Evolutionary conservation across 2,797 vertebrate genomes (phyloP).

Genomic region (Sorex maritimensis): DNA sequence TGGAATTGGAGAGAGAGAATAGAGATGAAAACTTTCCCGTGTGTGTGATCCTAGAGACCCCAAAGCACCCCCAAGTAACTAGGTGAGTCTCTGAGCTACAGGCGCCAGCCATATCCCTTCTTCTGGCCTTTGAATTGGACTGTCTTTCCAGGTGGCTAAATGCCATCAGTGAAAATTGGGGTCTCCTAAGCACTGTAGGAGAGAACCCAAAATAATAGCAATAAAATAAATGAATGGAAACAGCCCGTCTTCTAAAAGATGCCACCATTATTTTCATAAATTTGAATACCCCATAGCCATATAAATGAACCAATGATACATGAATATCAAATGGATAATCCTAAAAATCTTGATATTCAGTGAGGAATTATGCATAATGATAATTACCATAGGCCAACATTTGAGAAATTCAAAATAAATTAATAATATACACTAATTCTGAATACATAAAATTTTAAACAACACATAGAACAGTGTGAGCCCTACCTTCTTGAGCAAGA

Average conservation of each 20-base stretch:
- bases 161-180: too few species aligned
- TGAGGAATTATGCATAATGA: not conserved
- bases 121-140: not conserved
- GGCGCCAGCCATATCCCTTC: too few species aligned
- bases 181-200: too few species aligned
- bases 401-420: not conserved
- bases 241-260: not conserved
- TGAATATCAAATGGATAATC: conserved; percentile 32
- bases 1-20: too few species aligned
- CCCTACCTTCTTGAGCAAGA: not conserved
- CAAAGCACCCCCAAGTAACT: too few species aligned
- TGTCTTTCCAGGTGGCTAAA: not conserved
- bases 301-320: conserved; percentile 18
- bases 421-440: not conserved
- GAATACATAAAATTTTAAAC: not conserved
- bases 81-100: too few species aligned
- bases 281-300: not conserved
- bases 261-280: not conserved
- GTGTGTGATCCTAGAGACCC: too few species aligned
- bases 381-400: not conserved
- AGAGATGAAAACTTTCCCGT: too few species aligned
- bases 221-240: too few species aligned
- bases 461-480: not conserved
- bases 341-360: conserved; percentile 38
- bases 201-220: too few species aligned